Evolutionary conservation across 64 coral and sea anemone genomes (phyloP).

Genomic region (Acropora tenuis): DNA sequence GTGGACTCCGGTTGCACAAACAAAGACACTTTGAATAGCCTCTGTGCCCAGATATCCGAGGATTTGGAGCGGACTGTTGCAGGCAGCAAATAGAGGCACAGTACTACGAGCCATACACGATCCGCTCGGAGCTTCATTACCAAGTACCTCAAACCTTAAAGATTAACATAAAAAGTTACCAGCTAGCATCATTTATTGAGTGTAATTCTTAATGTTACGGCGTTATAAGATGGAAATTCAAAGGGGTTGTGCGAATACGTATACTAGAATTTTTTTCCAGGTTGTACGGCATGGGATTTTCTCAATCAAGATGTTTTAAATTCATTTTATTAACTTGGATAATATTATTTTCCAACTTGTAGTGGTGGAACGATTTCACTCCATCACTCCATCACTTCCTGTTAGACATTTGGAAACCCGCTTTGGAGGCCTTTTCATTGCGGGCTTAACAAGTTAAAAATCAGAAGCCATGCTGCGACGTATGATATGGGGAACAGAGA

Average conservation of each 20-base stretch:
- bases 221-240: not conserved
- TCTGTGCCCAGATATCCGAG: not conserved
- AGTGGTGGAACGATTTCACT: too few species aligned
- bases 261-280: too few species aligned
- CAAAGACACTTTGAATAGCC: slow-evolving; percentile 4
- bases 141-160: not conserved
- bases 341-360: too few species aligned
- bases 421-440: too few species aligned
- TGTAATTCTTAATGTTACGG: slow-evolving; percentile 3
- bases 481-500: too few species aligned
- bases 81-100: slow-evolving; percentile 8
- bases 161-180: not conserved
- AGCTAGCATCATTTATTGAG: slow-evolving; percentile 1
- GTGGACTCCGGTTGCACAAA: not conserved
- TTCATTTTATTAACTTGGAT: too few species aligned
- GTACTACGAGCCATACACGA: not conserved
- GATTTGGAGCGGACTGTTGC: not conserved
- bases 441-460: too few species aligned
- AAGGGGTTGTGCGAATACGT: not conserved
- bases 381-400: too few species aligned
- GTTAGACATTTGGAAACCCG: too few species aligned
- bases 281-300: too few species aligned
- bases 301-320: too few species aligned
- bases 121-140: not conserved
- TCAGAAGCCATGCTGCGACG: too few species aligned